Conservation (phyloP, 2,797 vertebrate species). For the Rallus crepitans region DNA sequence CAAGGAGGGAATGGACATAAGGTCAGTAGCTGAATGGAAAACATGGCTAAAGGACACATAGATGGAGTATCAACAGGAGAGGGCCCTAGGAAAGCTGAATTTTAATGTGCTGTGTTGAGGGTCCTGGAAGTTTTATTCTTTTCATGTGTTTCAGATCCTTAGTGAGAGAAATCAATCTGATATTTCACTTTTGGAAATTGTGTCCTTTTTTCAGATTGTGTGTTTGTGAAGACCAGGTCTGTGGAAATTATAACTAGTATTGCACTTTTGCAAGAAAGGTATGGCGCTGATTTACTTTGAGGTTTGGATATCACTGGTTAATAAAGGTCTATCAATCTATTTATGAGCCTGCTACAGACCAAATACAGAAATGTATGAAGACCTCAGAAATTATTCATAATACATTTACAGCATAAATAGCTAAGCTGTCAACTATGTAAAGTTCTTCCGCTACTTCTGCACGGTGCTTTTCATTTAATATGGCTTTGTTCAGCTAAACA, state of each 20-base stretch:
- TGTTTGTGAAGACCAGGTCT: background rate
- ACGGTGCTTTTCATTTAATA: slow-evolving; percentile 60
- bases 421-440: slow-evolving; percentile 38
- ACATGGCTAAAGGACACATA: background rate
- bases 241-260: background rate
- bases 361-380: slow-evolving; percentile 41
- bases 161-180: background rate
- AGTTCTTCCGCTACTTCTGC: slow-evolving; percentile 38
- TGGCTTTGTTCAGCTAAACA: slow-evolving; percentile 61
- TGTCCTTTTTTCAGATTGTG: background rate
- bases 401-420: slow-evolving; percentile 71
- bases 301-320: background rate
- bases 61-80: background rate
- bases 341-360: slow-evolving; percentile 63
- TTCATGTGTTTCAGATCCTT: background rate
- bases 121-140: background rate
- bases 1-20: background rate
- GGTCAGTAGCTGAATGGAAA: background rate
- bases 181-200: background rate
- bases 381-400: slow-evolving; percentile 73
- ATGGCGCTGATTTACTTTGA: background rate
- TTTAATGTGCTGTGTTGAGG: background rate
- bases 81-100: background rate
- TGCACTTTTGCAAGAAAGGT: background rate
- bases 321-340: slow-evolving; percentile 56